phyloP scores from a whole-genome alignment of 2,888 invertebrate genomes.

The Charanyca ferruginea region DNA sequence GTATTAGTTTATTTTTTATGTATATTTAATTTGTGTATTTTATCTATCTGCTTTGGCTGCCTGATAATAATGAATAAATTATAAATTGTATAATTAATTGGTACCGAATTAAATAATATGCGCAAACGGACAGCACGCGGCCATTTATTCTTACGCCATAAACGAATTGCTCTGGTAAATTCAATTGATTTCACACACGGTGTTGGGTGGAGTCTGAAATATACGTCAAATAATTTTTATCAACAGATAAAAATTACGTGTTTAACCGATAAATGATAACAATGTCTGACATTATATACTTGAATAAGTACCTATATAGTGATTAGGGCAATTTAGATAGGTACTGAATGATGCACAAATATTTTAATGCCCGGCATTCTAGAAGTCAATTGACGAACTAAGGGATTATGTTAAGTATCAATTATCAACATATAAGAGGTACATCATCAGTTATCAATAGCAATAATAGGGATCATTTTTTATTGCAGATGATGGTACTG shows the following conservation, averaged over 20 bases:
- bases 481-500: neutral
- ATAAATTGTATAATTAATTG: too few species aligned
- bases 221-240: neutral
- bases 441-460: neutral
- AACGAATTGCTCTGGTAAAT: slow-evolving; percentile 1
- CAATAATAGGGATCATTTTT: neutral
- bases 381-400: neutral
- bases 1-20: too few species aligned
- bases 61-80: too few species aligned
- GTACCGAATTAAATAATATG: neutral
- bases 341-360: neutral
- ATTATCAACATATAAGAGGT: too few species aligned
- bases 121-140: neutral
- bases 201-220: slow-evolving; percentile 14
- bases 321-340: neutral
- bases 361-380: neutral
- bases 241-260: neutral
- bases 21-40: too few species aligned
- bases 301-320: neutral
- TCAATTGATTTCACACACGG: neutral
- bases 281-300: neutral
- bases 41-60: too few species aligned
- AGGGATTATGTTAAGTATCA: neutral
- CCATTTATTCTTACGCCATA: neutral
- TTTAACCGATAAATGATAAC: slow-evolving; percentile 7